phyloP scores from a whole-genome alignment of 1,140 invertebrate species.

The Planococcus citri region DNA sequence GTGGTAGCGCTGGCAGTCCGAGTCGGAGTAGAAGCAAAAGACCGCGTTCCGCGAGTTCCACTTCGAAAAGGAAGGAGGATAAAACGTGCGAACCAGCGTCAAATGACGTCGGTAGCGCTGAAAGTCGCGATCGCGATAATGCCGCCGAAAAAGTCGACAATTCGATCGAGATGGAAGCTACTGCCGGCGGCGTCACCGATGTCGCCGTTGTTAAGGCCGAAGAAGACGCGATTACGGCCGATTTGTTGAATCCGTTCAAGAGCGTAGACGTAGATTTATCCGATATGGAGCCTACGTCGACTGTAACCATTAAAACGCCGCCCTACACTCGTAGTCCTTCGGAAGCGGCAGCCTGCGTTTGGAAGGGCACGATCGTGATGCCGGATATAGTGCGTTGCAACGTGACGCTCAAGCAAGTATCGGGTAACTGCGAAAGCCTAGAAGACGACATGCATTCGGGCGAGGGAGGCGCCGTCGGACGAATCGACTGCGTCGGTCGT shows the following conservation, averaged over 20 bases:
- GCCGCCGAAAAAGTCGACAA: constrained; percentile 27
- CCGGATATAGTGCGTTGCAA: constrained; percentile 80
- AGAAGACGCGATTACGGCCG: not conserved
- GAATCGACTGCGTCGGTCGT: constrained; percentile 67
- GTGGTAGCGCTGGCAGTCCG: not conserved
- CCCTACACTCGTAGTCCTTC: constrained; percentile 34
- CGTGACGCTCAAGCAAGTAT: constrained; percentile 66
- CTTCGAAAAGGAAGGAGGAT: not conserved
- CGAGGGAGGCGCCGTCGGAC: too few relatives aligned
- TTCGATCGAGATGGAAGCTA: too few relatives aligned
- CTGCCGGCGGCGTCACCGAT: not conserved
- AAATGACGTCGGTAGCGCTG: not conserved
- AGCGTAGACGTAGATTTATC: constrained; percentile 36
- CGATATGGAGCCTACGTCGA: constrained; percentile 44
- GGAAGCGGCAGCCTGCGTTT: constrained; percentile 44
- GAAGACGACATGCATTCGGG: constrained; percentile 61
- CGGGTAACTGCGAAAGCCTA: constrained; percentile 53
- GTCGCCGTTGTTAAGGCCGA: too few relatives aligned
- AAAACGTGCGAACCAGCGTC: not conserved
- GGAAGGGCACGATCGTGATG: constrained; percentile 81
- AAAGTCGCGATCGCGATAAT: not conserved
- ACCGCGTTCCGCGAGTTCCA: too few relatives aligned
- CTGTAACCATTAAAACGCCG: constrained; percentile 43
- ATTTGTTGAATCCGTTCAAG: not conserved
- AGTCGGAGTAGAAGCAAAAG: too few relatives aligned